Base-by-base conservation (phyloP, 2,888 invertebrate species). In the Pseudolycoriella hygida region DNA sequence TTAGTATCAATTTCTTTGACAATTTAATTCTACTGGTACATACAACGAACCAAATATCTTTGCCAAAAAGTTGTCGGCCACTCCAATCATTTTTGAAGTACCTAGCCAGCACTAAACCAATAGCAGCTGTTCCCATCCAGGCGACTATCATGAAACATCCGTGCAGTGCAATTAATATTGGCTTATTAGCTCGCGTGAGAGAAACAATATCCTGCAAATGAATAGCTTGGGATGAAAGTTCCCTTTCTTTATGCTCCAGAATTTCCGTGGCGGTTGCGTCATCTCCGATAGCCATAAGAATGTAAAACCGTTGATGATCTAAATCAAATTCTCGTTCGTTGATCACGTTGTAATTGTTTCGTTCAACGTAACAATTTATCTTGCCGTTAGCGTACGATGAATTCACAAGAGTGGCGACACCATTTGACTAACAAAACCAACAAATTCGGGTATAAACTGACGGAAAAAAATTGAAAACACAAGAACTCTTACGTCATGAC, bases 31-130 rank as follows among this genome's bases (percentile, higher is more conserved):
- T n/a, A n/a, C n/a, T 32, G 42, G 43, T 38, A 10, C 80, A 76
- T 70, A 87, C 86, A 52, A 80, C 80, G 62, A 89, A 88, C 88
- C 88, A 89, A 47, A 82, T 71, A 56, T 86, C 86, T 57, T 83
- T 83, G 45, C 83, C 84, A 51, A 79, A 82, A 5, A 82, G 58
- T 46, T 74, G 74, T 49, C 71, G 73, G 12, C 76, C 76, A 11
- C 79, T 77, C 84, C 86, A 86, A 0, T 84, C 84, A 57, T 80
- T 76, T 56, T 79, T 76, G 68, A 77, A 87, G 60, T 87, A 86
- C 2, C 34, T 72, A 14, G 34, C 34, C 34, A 86, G 60, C n/a
- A 87, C 62, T 49, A 85, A 84, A 5, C 85, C 86, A 8, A 83
- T 57, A 1, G 83, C 81, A 1, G 84, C 82, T 0, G 80, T 74